Base-by-base conservation (phyloP, 2,113 vertebrate species). In the Phylloscopus whistleri region DNA sequence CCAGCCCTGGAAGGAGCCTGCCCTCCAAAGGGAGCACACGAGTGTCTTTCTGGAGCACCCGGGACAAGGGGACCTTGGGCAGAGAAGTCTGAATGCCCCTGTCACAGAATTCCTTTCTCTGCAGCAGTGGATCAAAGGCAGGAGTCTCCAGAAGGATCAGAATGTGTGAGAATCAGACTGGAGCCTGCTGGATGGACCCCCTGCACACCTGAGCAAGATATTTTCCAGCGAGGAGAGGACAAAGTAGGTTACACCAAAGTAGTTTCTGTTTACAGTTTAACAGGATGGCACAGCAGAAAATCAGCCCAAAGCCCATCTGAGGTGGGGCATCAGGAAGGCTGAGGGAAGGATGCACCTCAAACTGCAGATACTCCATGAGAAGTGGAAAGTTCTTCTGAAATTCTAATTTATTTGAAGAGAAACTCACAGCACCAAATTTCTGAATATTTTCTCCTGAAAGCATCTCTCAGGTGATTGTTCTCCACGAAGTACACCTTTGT, bases 121-220 rank as follows among this genome's bases (percentile, higher is more conserved):
- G 43, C 55, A 80, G 67, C 35, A n/a, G 13, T 17, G 51, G 21
- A 18, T 31, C 49, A 39, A 59, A 62, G 64, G 73, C 49, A 58
- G 31, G 37, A 27, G 4, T 48, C 22, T 3, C 10, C 1, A 8
- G 46, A 19, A 16, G 5, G 5, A 23, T 10, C 0, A 8, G 17
- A 16, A 49, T 7, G 30, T 31, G 49, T 13, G 8, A 67, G n/a
- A 44, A 23, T 13, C 37, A 60, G 4, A 28, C 24, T 14, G 0
- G 16, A 13, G 18, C 48, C 55, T 52, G 33, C 5, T 41, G 70
- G 35, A 26, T 13, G 35, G 0, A 33, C 21, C 44, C 11, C 10
- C 11, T 2, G 13, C 41, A 60, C n/a, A 41, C 14, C 19, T 6
- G 13, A 68, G 23, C 18, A 9, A 8, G 31, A 1, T 33, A 7